phyloP scores from a whole-genome alignment of 2,797 vertebrate genomes.

The Pangasius larnaudii region DNA sequence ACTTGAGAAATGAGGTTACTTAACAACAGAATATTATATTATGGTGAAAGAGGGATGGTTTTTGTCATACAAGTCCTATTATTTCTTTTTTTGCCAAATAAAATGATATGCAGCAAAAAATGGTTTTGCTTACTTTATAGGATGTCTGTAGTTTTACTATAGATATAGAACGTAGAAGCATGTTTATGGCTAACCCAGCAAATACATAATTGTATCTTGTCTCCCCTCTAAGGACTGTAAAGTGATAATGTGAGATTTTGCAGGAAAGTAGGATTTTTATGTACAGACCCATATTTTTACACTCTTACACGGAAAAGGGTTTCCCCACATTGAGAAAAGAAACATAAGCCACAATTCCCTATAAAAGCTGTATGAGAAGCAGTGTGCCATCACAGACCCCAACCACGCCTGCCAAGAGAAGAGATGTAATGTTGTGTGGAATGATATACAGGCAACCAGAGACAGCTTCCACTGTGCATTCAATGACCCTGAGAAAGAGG shows the following conservation, averaged over 20 bases:
- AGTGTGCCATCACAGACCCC: slow-evolving; percentile 52
- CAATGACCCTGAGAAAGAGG: slow-evolving; percentile 72
- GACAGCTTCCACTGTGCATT: slow-evolving; percentile 69
- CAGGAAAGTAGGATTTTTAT: slow-evolving; percentile 5
- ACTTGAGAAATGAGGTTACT: slow-evolving; percentile 10
- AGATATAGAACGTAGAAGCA: neutral
- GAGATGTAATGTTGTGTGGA: slow-evolving; percentile 69
- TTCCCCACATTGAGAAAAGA: neutral
- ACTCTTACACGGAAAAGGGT: slow-evolving; percentile 10
- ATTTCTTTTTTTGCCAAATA: neutral
- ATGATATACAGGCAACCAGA: slow-evolving; percentile 61
- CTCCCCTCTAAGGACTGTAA: slow-evolving; percentile 1
- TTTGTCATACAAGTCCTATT: neutral
- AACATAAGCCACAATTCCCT: slow-evolving; percentile 19
- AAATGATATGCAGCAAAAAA: neutral
- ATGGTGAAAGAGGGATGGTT: neutral
- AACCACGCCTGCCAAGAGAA: slow-evolving; percentile 58
- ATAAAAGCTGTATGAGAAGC: slow-evolving; percentile 45
- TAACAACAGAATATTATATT: neutral
- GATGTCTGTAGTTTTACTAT: neutral
- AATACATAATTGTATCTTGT: slow-evolving; percentile 22
- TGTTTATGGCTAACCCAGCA: neutral
- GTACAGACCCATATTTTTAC: slow-evolving; percentile 5
- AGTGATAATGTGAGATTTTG: slow-evolving; percentile 6
- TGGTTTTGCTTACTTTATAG: neutral